Base-by-base conservation (phyloP, 2,888 invertebrate genomes). In the Biston betularia region DNA sequence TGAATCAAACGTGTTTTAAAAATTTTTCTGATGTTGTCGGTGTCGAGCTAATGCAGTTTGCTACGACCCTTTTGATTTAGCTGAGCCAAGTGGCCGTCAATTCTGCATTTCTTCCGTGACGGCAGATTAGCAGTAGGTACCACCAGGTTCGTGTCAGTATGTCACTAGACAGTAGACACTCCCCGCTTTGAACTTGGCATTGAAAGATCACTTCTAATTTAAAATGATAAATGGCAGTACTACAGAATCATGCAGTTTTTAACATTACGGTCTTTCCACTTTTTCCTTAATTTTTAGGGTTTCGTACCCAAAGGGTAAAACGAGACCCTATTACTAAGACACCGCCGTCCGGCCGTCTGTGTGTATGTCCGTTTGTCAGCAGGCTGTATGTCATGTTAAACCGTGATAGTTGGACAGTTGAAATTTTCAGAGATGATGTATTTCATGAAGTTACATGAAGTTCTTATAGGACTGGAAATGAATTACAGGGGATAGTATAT, bases 121-220 rank as follows among this genome's bases (percentile, higher is more conserved):
- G n/a, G 35, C 35, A 45, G 35, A 48, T 65, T 60, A 48, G n/a
- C 48, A 14, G 42, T 40, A 35, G 14, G 42, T 40, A 35, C 54
- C 54, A 46, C 52, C 38, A 10, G 40, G 33, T 15, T 34, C 44
- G 15, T 60, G 9, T 56, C 56, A 56, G 34, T 34, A 2, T 56
- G 45, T 45, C 56, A 56, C 15, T 15, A 15, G 14, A 14, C 45
- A 35, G n/a, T n/a, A n/a, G n/a, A n/a, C n/a, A 14, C 53, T 0
- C 53, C 0, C 15, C 15, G 42, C 54, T 45, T 45, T 56, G n/a
- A 45, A 56, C 5, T 56, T 53, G 40, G 14, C 53, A 53, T 10
- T 40, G 40, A 15, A 40, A 38, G 9, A n/a, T 2, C 0, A 34
- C 34, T n/a, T 34, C 8, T 7, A 49, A 33, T 50, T 50, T 34